Conservation (phyloP, 1,140 invertebrate genomes). For the Calosoma granatense region DNA sequence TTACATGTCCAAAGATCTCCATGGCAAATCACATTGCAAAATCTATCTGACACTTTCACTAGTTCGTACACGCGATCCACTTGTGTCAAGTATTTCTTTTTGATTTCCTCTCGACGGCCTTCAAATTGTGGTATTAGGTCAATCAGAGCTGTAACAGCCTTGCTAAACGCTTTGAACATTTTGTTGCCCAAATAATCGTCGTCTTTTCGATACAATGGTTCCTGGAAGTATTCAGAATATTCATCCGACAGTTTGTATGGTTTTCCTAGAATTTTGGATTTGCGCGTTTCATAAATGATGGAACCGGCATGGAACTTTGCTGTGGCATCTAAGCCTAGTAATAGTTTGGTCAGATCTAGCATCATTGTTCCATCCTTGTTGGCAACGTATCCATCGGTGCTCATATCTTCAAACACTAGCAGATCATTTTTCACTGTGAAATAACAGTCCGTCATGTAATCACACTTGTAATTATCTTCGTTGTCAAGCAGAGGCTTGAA, state of each 20-base stretch:
- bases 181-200: slow-evolving; percentile 25
- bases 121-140: background rate
- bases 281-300: slow-evolving; percentile 27
- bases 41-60: slow-evolving; percentile 22
- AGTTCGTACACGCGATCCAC: slow-evolving; percentile 24
- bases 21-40: slow-evolving; percentile 47
- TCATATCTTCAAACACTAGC: background rate
- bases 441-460: background rate
- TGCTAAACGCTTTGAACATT: slow-evolving; percentile 23
- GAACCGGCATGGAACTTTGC: slow-evolving; percentile 32
- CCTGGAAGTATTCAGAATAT: background rate
- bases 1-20: slow-evolving; percentile 53
- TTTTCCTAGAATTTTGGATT: slow-evolving; percentile 30
- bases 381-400: background rate
- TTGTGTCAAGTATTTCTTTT: slow-evolving; percentile 22
- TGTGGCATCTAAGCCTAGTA: slow-evolving; percentile 23
- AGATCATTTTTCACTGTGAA: background rate
- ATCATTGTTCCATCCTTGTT: background rate
- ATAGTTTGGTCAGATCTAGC: background rate
- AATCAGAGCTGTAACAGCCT: slow-evolving; percentile 24
- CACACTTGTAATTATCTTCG: background rate
- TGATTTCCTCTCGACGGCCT: background rate
- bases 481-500: background rate
- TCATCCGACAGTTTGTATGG: slow-evolving; percentile 17
- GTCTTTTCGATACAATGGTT: background rate